phyloP scores from a whole-genome alignment of 2,113 vertebrate species.

The Panthera leo region DNA sequence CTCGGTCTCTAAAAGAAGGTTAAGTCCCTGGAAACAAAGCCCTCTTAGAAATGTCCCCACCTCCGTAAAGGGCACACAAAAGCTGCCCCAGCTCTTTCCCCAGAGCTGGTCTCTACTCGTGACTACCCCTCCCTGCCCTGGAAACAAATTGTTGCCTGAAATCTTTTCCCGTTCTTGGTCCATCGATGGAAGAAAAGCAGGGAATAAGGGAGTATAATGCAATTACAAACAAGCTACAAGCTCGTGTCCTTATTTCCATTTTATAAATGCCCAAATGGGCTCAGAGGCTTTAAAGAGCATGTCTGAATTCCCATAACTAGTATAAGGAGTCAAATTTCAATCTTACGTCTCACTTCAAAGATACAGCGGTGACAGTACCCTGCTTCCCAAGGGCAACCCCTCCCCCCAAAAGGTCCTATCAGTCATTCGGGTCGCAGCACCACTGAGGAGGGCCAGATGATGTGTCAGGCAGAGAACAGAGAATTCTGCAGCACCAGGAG shows the following conservation, averaged over 20 bases:
- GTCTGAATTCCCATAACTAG: conserved; percentile 12
- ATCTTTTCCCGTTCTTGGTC: background rate
- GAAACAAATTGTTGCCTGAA: background rate
- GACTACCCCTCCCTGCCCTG: background rate
- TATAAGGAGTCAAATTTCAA: background rate
- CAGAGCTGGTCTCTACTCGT: background rate
- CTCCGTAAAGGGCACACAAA: background rate
- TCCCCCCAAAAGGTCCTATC: background rate
- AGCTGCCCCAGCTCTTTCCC: background rate
- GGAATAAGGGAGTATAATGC: background rate
- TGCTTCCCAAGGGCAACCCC: background rate
- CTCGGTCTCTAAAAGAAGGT: conserved; percentile 40
- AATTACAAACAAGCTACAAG: background rate
- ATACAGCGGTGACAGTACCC: background rate
- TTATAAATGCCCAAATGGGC: conserved; percentile 13
- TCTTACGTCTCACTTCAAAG: background rate
- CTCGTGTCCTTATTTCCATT: conserved; percentile 14
- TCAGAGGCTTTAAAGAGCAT: background rate
- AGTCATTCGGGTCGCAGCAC: background rate
- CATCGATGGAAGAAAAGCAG: no score
- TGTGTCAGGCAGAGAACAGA: background rate
- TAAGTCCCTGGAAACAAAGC: conserved; percentile 20
- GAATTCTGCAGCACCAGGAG: background rate
- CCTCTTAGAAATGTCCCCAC: background rate
- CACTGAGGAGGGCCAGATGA: background rate